Evolutionary conservation across 2,888 invertebrate species (phyloP), one percentile per base, ranked within the genome.

Genomic region (Drosophila vallismaia): DNA sequence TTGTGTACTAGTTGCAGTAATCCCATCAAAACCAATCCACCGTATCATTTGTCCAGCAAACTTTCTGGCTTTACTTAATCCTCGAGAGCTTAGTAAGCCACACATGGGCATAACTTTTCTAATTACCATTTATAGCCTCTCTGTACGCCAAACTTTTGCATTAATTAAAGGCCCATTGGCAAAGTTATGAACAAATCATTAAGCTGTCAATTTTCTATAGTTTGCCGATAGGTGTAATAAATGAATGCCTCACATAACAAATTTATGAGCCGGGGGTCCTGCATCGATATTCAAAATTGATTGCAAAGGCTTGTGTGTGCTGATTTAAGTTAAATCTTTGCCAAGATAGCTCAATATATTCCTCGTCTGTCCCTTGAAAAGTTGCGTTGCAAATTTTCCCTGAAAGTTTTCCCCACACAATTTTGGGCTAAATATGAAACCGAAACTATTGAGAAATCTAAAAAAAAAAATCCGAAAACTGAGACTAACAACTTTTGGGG

Each of bases 151-250:
- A 48, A 66, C 48, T 60, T 60, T 36, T 33, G 49, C 60, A 59
- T 68, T 71, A 79, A 79, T 79, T 82, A 73, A 71, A 60, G 52
- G 58, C 49, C 75, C 63, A 64, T 63, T 64, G 64, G 64, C 64
- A 64, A 71, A 73, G 67, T 73, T 71, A 77, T 74, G 69, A 82
- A 74, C 75, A 82, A 75, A 79, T 77, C 83, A 75, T 75, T 79
- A 77, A 74, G 59, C 71, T 73, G 79, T 70, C 79, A 82, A 71
- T 77, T 82, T 69, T 54, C 54, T 56, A 50, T 51, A 68, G 64
- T 60, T 68, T 64, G 66, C 63, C 75, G 53, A 56, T 68, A 69
- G 75, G 66, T 73, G 71, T 64, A 73, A 82, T 75, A 75, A 82
- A 75, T 68, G 46, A 79, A 73, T 64, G 54, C 59, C 53, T 66